Percentiles rank a stretch among this genome's conserved stretches.
Conservation (phyloP, 53 echinoderm and acorn worm genomes). For the Pentamera pediparva region DNA sequence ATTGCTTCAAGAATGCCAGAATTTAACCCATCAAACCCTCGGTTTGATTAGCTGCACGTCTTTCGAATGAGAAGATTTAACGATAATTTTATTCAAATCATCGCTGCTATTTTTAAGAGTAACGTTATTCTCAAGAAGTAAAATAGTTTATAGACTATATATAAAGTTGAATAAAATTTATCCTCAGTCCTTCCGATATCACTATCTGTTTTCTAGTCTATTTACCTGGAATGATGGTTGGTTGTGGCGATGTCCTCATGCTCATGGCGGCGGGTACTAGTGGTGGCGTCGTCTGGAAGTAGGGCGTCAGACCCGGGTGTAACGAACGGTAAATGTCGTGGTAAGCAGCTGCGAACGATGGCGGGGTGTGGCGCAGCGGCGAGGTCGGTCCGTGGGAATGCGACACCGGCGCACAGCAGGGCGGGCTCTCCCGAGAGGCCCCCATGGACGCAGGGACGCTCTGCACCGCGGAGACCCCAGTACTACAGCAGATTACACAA, state of each 20-base stretch:
- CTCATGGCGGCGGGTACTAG: constrained; percentile 20
- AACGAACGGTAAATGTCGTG: constrained; percentile 43
- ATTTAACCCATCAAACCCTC: too few relatives aligned
- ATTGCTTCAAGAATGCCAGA: too few relatives aligned
- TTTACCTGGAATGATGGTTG: constrained; percentile 59
- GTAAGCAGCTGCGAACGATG: constrained; percentile 31
- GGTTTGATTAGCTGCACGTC: too few relatives aligned
- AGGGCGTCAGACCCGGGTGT: constrained; percentile 27
- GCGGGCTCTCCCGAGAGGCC: constrained; percentile 16
- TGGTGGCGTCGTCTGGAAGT: constrained; percentile 13
- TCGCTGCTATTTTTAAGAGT: too few relatives aligned
- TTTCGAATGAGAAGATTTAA: too few relatives aligned
- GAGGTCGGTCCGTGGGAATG: constrained; percentile 43
- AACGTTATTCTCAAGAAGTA: too few relatives aligned
- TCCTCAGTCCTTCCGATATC: too few relatives aligned
- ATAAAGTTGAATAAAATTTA: too few relatives aligned
- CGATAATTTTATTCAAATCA: too few relatives aligned
- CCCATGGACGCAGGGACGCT: constrained; percentile 25
- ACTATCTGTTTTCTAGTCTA: constrained; percentile 25
- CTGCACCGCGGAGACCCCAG: constrained; percentile 49
- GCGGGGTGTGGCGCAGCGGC: constrained; percentile 37
- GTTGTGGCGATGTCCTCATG: constrained; percentile 39
- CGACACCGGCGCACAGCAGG: constrained; percentile 45
- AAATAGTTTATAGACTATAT: too few relatives aligned
- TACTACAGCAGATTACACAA: constrained; percentile 35